A percentile compares a stretch with the other conserved stretches of the same genome.
Evolutionary conservation across 2,888 invertebrate species (phyloP).

Genomic region (Leptopilina myrica): DNA sequence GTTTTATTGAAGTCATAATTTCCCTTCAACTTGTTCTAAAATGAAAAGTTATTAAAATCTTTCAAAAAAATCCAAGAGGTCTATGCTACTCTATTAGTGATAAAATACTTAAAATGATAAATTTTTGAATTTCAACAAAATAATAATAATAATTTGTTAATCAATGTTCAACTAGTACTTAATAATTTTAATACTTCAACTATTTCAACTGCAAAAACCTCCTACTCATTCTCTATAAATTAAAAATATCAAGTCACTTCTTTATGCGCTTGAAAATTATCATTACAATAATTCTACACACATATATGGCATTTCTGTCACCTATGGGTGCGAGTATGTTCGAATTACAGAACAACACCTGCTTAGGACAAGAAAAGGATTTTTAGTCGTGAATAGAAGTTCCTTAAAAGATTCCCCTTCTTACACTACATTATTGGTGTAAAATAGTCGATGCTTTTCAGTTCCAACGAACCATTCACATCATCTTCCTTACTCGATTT

Average conservation of each 20-base stretch:
- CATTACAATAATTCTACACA: constrained; percentile 15
- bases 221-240: not conserved
- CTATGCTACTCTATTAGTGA: too few relatives aligned
- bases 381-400: constrained; percentile 30
- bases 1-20: too few relatives aligned
- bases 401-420: constrained; percentile 13
- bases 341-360: constrained; percentile 37
- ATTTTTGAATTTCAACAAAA: too few relatives aligned
- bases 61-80: too few relatives aligned
- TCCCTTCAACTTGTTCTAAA: too few relatives aligned
- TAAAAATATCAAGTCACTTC: constrained; percentile 29
- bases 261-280: constrained; percentile 24
- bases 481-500: constrained; percentile 24
- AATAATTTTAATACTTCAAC: too few relatives aligned
- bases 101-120: too few relatives aligned
- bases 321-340: not conserved
- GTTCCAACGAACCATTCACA: constrained; percentile 36
- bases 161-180: too few relatives aligned
- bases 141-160: too few relatives aligned
- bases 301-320: constrained; percentile 8
- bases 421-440: constrained; percentile 26
- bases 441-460: constrained; percentile 36
- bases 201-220: too few relatives aligned
- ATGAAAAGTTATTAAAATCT: too few relatives aligned
- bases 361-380: constrained; percentile 37